Conservation (phyloP, 1,140 invertebrate genomes). For the Luehdorfia chinensis region DNA sequence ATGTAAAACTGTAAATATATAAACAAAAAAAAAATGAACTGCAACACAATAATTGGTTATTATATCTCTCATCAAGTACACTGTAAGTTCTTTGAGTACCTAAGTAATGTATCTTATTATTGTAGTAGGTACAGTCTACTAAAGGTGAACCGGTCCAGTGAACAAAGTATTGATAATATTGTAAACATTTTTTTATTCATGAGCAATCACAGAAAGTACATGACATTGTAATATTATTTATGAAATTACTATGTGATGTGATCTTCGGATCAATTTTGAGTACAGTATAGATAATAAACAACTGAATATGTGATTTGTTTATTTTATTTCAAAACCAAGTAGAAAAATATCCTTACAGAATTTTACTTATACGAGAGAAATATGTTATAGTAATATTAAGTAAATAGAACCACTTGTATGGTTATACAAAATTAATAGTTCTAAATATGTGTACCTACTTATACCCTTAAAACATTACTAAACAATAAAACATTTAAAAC, state of each 20-base stretch:
- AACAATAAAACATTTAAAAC: conserved; percentile 17
- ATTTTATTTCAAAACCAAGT: conserved; percentile 46
- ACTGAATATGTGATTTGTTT: conserved; percentile 75
- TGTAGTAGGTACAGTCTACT: conserved; percentile 71
- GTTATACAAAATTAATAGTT: conserved; percentile 12
- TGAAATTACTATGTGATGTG: conserved; percentile 78
- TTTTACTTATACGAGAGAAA: conserved; percentile 9
- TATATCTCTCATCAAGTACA: conserved; percentile 72
- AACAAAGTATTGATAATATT: conserved; percentile 76
- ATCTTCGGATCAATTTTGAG: conserved; percentile 78
- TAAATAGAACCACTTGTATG: conserved; percentile 18
- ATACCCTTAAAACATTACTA: conserved; percentile 14
- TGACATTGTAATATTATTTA: conserved; percentile 78
- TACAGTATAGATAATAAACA: conserved; percentile 79
- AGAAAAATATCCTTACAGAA: conserved; percentile 9
- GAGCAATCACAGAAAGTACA: conserved; percentile 76
- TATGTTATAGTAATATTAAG: conserved; percentile 16
- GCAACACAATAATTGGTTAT: conserved; percentile 72
- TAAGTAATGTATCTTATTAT: conserved; percentile 63
- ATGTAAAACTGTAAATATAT: conserved; percentile 78
- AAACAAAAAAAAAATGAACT: conserved; percentile 72
- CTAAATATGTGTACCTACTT: conserved; percentile 17
- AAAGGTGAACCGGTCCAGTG: conserved; percentile 73
- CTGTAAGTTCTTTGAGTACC: conserved; percentile 73
- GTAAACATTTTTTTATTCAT: conserved; percentile 76